Percentiles rank a stretch among this genome's conserved stretches.
phyloP scores from a whole-genome alignment of 2,113 vertebrate species.

The Raja brachyura region DNA sequence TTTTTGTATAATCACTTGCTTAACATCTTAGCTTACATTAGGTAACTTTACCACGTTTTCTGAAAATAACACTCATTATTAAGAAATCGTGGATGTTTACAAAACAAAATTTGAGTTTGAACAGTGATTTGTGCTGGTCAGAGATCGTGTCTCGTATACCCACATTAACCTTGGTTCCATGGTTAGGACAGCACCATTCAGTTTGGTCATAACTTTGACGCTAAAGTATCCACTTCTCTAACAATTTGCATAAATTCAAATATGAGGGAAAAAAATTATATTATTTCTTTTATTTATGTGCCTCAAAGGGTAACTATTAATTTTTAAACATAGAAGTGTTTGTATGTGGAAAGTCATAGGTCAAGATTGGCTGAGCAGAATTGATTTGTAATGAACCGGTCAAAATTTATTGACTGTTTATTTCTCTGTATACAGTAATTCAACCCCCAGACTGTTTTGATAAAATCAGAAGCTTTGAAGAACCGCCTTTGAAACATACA shows the following conservation, averaged over 20 bases:
- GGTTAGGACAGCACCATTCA: background rate
- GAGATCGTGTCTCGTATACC: background rate
- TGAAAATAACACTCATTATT: background rate
- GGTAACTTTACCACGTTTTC: too few relatives aligned
- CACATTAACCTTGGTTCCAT: background rate
- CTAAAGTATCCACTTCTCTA: background rate
- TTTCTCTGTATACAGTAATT: background rate
- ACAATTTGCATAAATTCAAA: background rate
- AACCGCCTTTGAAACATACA: background rate
- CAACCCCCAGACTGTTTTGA: constrained; percentile 15
- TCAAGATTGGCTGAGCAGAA: background rate
- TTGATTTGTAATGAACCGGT: constrained; percentile 1
- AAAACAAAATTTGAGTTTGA: background rate
- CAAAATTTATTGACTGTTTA: constrained; percentile 3
- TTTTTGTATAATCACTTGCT: background rate
- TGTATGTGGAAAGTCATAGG: background rate
- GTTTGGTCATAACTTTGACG: background rate
- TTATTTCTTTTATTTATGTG: constrained; percentile 1
- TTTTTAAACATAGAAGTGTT: background rate
- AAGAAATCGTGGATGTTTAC: background rate
- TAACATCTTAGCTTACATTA: background rate
- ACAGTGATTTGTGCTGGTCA: background rate
- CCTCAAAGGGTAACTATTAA: background rate
- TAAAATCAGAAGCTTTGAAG: constrained; percentile 28
- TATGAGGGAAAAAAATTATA: background rate